Percentiles rank a stretch among this genome's conserved stretches.
These are phyloP conservation scores for Drosophila limbata DNA, from an alignment of 2,888 invertebrate genomes.

Conservation along the genomic window DNA sequence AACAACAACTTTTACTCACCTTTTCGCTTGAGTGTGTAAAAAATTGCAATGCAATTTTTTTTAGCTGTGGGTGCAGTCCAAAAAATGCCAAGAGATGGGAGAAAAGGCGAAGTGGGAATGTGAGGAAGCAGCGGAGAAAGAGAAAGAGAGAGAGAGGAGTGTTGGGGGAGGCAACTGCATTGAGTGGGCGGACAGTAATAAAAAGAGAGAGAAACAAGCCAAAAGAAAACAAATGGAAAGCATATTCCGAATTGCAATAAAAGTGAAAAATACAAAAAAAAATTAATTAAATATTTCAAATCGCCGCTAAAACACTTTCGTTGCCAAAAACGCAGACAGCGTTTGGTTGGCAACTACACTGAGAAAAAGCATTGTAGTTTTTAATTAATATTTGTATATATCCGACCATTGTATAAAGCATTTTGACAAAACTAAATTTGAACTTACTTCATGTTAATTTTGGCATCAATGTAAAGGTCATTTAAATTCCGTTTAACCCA, in stretches of 20 bases:
- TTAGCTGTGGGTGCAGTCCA: constrained; percentile 19
- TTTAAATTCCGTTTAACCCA: too few species aligned
- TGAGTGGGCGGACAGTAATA: constrained; percentile 32
- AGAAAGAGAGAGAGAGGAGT: not conserved
- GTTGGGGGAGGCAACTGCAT: too few species aligned
- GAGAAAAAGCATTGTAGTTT: not conserved
- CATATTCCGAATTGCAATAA: constrained; percentile 43
- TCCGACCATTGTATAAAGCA: too few species aligned
- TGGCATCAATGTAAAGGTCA: too few species aligned
- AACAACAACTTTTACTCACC: constrained; percentile 62
- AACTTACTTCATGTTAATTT: too few species aligned
- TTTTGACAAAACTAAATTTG: too few species aligned
- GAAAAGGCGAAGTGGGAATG: not conserved
- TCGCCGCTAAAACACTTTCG: constrained; percentile 61
- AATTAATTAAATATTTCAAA: constrained; percentile 15
- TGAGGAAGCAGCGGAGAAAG: constrained; percentile 1
- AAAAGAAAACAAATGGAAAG: constrained; percentile 42
- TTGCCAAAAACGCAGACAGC: constrained; percentile 54
- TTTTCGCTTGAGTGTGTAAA: constrained; percentile 45
- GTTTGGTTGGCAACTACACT: constrained; percentile 4
- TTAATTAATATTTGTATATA: not conserved
- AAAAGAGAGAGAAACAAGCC: constrained; percentile 35
- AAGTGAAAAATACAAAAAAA: constrained; percentile 20
- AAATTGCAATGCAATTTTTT: constrained; percentile 32
- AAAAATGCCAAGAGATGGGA: not conserved